These are phyloP conservation scores for Mionectes olivaceus DNA, from an alignment of 2,797 vertebrate species.

Conservation along the genomic window DNA sequence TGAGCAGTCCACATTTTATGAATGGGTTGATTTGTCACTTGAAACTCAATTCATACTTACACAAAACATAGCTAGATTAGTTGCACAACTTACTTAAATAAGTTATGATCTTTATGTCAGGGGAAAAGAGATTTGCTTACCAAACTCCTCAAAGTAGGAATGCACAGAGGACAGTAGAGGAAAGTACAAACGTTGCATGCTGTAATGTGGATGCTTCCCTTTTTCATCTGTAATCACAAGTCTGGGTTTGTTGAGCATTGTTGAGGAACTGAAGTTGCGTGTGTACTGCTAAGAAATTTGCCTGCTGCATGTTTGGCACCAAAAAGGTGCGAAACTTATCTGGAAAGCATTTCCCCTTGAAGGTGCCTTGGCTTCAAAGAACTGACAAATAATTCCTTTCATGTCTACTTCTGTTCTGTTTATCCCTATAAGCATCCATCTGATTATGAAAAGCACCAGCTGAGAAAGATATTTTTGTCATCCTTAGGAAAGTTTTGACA, in stretches of 20 bases:
- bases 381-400: not conserved
- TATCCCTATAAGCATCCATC: not conserved
- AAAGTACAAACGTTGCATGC: not conserved
- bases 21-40: not conserved
- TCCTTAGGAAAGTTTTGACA: not conserved
- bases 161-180: not conserved
- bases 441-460: conserved; percentile 2
- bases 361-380: not conserved
- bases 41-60: not conserved
- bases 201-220: not conserved
- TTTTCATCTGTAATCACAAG: not conserved
- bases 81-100: not conserved
- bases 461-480: conserved; percentile 17
- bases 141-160: not conserved
- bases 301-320: not conserved
- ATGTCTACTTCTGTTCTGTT: not conserved
- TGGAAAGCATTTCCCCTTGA: not conserved
- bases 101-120: not conserved
- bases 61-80: not conserved
- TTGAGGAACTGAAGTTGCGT: not conserved
- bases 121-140: not conserved
- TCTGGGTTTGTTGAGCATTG: not conserved
- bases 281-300: not conserved
- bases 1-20: not conserved
- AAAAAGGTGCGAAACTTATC: not conserved